A percentile compares a stretch with the other conserved stretches of the same genome.
phyloP scores from a whole-genome alignment of 64 coral and sea anemone genomes.

The Montipora foliosa region DNA sequence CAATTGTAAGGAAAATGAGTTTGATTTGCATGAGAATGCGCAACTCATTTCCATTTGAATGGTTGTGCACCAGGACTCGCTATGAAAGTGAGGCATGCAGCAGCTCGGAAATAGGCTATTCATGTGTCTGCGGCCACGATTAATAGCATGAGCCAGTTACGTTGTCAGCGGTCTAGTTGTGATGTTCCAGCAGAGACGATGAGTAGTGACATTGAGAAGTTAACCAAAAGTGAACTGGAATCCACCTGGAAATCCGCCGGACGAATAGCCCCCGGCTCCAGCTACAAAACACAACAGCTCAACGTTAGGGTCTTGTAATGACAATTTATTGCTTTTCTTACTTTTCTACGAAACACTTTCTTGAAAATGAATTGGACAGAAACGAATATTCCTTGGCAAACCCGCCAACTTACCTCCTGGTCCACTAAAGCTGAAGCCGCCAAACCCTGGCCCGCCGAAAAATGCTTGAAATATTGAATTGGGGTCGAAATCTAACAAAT shows the following conservation, averaged over 20 bases:
- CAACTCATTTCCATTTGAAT: too few species aligned
- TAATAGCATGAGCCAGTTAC: neutral
- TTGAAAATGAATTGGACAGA: neutral
- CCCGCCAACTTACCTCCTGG: constrained; percentile 43
- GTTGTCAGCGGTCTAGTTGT: neutral
- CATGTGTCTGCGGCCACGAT: too few species aligned
- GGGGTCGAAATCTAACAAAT: constrained; percentile 78
- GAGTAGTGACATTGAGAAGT: neutral
- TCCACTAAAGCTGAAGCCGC: constrained; percentile 62
- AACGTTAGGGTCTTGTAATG: neutral
- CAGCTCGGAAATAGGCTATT: too few species aligned
- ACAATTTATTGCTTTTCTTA: neutral
- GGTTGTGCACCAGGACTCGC: too few species aligned
- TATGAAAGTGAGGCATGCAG: too few species aligned
- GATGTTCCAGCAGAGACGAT: neutral
- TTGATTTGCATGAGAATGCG: too few species aligned
- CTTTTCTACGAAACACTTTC: neutral
- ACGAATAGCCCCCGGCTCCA: constrained; percentile 20
- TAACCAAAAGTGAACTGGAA: constrained; percentile 37
- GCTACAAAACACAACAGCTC: neutral
- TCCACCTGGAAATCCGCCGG: constrained; percentile 40
- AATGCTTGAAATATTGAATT: constrained; percentile 90
- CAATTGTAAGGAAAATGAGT: too few species aligned
- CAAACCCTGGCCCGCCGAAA: constrained; percentile 63
- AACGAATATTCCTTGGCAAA: too few species aligned